phyloP scores from a whole-genome alignment of 2,888 invertebrate species.

The Aelia acuminata region DNA sequence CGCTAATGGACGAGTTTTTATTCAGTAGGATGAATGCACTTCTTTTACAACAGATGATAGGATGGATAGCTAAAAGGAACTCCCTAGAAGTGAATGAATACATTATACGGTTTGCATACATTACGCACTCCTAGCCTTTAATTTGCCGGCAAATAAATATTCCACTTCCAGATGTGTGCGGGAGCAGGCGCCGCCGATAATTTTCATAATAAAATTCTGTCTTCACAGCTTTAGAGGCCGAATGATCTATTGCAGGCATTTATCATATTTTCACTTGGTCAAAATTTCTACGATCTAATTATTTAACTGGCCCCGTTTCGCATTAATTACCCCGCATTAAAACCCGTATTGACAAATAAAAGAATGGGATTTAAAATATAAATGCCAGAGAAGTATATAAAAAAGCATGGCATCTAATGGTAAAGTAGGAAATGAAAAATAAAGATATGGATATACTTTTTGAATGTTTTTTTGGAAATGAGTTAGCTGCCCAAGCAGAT shows the following conservation, averaged over 20 bases:
- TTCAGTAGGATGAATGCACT: constrained; percentile 4
- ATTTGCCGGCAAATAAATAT: constrained; percentile 48
- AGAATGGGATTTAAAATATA: too few species aligned
- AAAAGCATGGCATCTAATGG: too few species aligned
- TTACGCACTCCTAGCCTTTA: constrained; percentile 34
- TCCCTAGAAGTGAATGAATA: background rate
- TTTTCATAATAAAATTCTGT: constrained; percentile 39
- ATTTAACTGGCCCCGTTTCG: background rate
- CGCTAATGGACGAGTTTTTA: background rate
- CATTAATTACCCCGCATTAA: too few species aligned
- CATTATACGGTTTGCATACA: constrained; percentile 4
- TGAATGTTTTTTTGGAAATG: too few species aligned
- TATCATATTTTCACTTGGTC: background rate
- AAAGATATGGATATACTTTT: too few species aligned
- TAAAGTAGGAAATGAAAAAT: too few species aligned
- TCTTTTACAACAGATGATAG: background rate
- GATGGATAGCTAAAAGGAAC: background rate
- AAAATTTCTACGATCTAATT: background rate
- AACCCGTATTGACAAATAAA: too few species aligned
- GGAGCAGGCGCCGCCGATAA: background rate
- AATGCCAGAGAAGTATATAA: too few species aligned
- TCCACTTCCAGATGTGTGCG: background rate
- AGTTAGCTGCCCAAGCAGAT: too few species aligned
- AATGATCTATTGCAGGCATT: background rate
- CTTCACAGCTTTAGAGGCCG: constrained; percentile 20